A percentile compares a stretch with the other conserved stretches of the same genome.
phyloP scores from a whole-genome alignment of 2,797 vertebrate genomes.

The Coendou prehensilis region DNA sequence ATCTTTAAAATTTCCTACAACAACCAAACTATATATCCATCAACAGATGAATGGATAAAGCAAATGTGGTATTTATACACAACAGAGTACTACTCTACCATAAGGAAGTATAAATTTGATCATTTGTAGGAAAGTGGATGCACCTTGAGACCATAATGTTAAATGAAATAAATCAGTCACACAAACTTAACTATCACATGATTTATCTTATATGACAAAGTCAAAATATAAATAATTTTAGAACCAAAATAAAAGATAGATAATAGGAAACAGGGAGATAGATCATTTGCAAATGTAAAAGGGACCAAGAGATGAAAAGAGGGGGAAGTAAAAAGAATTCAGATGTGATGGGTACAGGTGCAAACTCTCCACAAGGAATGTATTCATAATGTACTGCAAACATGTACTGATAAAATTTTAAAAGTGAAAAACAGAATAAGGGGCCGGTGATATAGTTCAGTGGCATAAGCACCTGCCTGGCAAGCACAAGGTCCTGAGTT shows the following conservation, averaged over 20 bases:
- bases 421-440: neutral
- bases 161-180: neutral
- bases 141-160: neutral
- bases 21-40: neutral
- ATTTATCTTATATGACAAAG: neutral
- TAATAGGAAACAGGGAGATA: neutral
- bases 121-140: neutral
- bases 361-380: neutral
- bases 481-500: no score
- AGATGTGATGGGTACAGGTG: neutral
- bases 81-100: neutral
- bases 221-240: neutral
- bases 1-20: slow-evolving; percentile 6
- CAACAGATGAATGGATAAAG: neutral
- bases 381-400: neutral
- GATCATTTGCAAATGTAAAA: neutral
- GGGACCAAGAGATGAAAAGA: neutral
- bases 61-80: neutral
- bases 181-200: neutral
- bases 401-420: neutral
- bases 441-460: no score
- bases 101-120: neutral
- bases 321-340: neutral
- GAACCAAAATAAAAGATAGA: neutral
- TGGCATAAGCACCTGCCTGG: no score